Base-by-base conservation (phyloP, 2,888 invertebrate species). In the Cloeon dipterum region DNA sequence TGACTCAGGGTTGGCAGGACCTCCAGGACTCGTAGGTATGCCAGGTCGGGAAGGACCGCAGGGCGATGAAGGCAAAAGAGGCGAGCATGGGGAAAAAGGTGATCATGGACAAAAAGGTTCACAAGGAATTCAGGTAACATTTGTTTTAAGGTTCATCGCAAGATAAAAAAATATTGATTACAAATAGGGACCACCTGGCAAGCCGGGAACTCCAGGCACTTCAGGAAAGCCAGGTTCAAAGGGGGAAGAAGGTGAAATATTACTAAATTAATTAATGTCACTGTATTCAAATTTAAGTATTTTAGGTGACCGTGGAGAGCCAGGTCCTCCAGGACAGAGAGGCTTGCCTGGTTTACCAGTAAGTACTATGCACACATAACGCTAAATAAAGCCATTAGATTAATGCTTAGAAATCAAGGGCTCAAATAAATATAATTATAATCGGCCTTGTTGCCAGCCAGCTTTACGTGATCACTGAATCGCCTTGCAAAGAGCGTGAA, bases 1-100 rank as follows among this genome's bases (percentile, higher is more conserved):
- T 1, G 50, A 56, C 0, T 60, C 63, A 1, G 70, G 70, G 0
- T 36, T 56, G 3, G 51, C 63, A 3, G 68, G 61, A 3, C 46
- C 46, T 7, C 43, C 34, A 35, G 46, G 59, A 3, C 45, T 50
- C 10, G 50, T 53, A 40, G 63, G 63, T 20, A 41, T 51, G 14
- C 58, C 54, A 26, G 63, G 63, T 13, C 46, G 49, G 20, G 54
- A 58, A 40, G 62, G 62, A 32, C 46, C 53, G 33, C 52, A 53
- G 38, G 63, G 62, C 37, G 52, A 52, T 36, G 55, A 57, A 41
- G 61, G 61, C 25, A 53, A 55, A 42, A 48, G 14, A 17, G 39
- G 23, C 26, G 4, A 17, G 14, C 20, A 2, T 21, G 14, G 23
- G 17, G 3, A 20, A n/a, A n/a, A n/a, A n/a, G n/a, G n/a, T n/a